Base-by-base conservation (phyloP, 2,113 vertebrate genomes). In the Murina feae region DNA sequence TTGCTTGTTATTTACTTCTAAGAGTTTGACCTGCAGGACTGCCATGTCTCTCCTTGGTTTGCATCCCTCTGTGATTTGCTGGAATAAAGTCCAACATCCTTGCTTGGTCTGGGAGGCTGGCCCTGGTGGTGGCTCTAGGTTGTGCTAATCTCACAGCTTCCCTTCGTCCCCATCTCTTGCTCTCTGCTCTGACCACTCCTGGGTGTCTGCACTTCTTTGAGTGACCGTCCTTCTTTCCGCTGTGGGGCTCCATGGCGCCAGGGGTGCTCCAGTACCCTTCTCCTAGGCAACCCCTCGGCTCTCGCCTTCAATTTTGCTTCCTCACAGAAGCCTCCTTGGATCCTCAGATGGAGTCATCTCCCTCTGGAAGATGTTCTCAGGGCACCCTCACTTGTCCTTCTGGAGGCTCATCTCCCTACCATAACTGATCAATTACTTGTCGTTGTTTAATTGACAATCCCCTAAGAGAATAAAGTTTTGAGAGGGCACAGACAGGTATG, bases 101-200 rank as follows among this genome's bases (percentile, higher is more conserved):
- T 28, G 25, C 39, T 42, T 47, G 74, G 39, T 44, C 84, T 84
- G 42, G 0, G 2, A 55, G 32, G 17, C 78, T 47, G 37, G n/a
- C 13, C 30, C 9, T n/a, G 63, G 35, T n/a, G 63, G 35, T 66
- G 37, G 21, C 49, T 58, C 16, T 28, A 44, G 53, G 28, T 20
- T 32, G 14, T 23, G 2, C 63, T 44, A 3, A 32, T 30, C 44
- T 65, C 1, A 1, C 9, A 20, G 18, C 9, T n/a, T 66, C 51
- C 44, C 21, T 25, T 68, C 14, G 5, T 23, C 11, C 23, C 17
- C 1, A 13, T 16, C 11, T 7, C 20, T 60, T 0, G 0, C 6
- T 66, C 53, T 69, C 55, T 37, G 35, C 75, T 86, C 7, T 1
- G 12, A 37, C 28, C 8, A 12, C 42, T 1, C 4, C 28, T 11